A percentile compares a stretch with the other conserved stretches of the same genome.
phyloP scores from a whole-genome alignment of 2,797 vertebrate species.

The Orestias chungarensis region DNA sequence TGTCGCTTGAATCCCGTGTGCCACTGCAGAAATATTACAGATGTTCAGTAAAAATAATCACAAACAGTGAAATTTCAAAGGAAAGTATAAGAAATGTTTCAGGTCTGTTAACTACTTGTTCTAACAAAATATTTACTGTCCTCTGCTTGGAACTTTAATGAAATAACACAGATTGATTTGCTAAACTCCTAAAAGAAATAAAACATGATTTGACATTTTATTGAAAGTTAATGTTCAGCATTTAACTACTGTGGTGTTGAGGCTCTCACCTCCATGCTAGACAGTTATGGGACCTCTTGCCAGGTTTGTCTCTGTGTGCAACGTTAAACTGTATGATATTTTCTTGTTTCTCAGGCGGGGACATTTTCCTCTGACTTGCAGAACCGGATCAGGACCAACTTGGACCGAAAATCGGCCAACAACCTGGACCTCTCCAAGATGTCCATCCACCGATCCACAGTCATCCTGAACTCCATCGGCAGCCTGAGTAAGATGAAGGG shows the following conservation, averaged over 20 bases:
- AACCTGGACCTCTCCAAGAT: constrained; percentile 77
- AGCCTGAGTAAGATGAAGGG: constrained; percentile 90
- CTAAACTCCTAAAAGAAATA: too few species aligned
- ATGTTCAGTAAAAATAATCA: too few species aligned
- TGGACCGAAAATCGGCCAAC: constrained; percentile 68
- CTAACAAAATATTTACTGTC: too few species aligned
- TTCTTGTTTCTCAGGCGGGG: constrained; percentile 63
- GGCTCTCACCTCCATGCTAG: not conserved
- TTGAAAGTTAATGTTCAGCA: too few species aligned
- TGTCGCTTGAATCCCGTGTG: too few species aligned
- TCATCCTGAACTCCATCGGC: constrained; percentile 93
- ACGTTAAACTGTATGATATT: not conserved
- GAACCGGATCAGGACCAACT: constrained; percentile 81
- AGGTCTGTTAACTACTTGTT: too few species aligned
- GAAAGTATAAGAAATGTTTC: too few species aligned
- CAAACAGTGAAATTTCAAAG: too few species aligned
- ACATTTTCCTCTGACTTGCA: constrained; percentile 82
- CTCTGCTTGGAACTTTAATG: too few species aligned
- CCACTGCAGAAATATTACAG: too few species aligned
- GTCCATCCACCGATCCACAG: constrained; percentile 82
- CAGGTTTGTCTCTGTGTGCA: not conserved
- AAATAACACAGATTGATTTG: too few species aligned
- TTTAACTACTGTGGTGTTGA: not conserved
- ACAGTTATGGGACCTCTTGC: not conserved
- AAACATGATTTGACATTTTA: too few species aligned